Evolutionary conservation across 2,888 invertebrate genomes (phyloP).

Genomic region (Euplexia lucipara): DNA sequence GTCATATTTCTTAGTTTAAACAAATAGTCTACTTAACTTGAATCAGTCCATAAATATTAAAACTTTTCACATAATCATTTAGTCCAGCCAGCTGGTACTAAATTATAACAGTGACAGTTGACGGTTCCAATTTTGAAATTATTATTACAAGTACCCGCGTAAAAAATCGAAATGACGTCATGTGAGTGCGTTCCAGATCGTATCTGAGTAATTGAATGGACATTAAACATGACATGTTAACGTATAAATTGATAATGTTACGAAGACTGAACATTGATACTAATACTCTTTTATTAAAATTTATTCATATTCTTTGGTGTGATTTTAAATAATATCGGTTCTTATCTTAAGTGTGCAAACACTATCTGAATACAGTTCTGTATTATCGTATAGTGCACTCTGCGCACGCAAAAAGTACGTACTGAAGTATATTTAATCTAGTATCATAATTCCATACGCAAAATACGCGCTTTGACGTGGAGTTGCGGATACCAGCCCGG

Average conservation of each 20-base stretch:
- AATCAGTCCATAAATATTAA: slow-evolving; percentile 47
- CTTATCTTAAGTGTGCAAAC: slow-evolving; percentile 14
- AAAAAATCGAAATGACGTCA: slow-evolving; percentile 22
- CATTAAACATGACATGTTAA: slow-evolving; percentile 26
- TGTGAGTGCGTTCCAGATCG: slow-evolving; percentile 46
- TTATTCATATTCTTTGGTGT: not conserved
- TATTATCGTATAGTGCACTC: slow-evolving; percentile 6
- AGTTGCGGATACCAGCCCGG: too few relatives aligned
- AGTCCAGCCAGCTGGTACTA: slow-evolving; percentile 67
- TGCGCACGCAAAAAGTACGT: slow-evolving; percentile 17
- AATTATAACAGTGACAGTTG: slow-evolving; percentile 49
- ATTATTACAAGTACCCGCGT: slow-evolving; percentile 45
- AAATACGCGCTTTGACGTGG: too few relatives aligned
- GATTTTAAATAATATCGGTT: slow-evolving; percentile 7
- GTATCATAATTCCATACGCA: not conserved
- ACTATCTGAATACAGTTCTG: not conserved
- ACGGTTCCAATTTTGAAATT: slow-evolving; percentile 49
- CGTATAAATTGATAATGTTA: slow-evolving; percentile 23
- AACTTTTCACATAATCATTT: slow-evolving; percentile 53
- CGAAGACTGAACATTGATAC: not conserved
- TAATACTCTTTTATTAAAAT: slow-evolving; percentile 7
- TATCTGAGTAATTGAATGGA: slow-evolving; percentile 26
- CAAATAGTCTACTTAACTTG: slow-evolving; percentile 37
- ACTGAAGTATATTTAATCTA: not conserved
- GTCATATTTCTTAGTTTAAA: slow-evolving; percentile 66